phyloP scores from a whole-genome alignment of 2,888 invertebrate species.

The Hypomecis punctinalis region DNA sequence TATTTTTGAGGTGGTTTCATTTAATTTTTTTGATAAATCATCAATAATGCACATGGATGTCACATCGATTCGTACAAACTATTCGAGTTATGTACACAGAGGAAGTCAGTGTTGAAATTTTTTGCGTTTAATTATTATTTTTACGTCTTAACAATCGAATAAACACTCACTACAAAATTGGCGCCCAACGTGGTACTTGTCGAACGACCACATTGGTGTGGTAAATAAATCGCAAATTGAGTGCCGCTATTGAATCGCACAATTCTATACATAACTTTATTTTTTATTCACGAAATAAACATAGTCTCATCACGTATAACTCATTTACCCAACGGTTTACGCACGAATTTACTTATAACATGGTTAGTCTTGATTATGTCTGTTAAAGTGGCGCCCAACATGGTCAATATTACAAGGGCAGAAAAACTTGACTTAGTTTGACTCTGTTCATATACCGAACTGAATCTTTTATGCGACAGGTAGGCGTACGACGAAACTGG shows the following conservation, averaged over 20 bases:
- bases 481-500: conserved; percentile 27
- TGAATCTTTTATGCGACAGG: conserved; percentile 33
- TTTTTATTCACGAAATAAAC: not conserved
- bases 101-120: too few relatives aligned
- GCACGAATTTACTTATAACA: too few relatives aligned
- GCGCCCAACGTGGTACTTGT: not conserved
- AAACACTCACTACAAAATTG: not conserved
- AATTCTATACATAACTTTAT: not conserved
- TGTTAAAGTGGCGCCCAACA: conserved; percentile 3
- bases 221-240: not conserved
- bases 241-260: not conserved
- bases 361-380: not conserved
- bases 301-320: not conserved
- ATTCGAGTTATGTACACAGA: too few relatives aligned
- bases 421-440: conserved; percentile 12
- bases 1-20: too few relatives aligned
- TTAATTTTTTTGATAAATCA: too few relatives aligned
- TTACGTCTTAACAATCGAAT: too few relatives aligned
- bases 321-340: too few relatives aligned
- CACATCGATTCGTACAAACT: too few relatives aligned
- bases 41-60: too few relatives aligned
- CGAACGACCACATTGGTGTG: not conserved
- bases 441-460: conserved; percentile 24
- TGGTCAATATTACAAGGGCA: conserved; percentile 3
- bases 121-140: too few relatives aligned